Base-by-base conservation (phyloP, 2,888 invertebrate species). In the Clistopyga incitator region DNA sequence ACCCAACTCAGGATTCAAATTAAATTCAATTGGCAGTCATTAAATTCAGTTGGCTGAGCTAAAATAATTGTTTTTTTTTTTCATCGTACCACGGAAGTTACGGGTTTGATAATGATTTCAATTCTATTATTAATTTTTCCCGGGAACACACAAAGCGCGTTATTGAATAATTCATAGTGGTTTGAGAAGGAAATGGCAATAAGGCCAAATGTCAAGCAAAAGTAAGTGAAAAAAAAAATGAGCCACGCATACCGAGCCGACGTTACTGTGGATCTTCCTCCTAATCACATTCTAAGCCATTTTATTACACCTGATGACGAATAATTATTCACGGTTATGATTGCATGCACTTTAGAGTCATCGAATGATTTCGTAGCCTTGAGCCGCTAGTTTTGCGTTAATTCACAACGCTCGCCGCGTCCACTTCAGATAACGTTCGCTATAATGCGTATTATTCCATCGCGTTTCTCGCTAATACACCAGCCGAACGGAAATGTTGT, bases 381-480 rank as follows among this genome's bases (percentile, higher is more conserved):
- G 81, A 67, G 71, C 29, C 23, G 52, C 25, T 47, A 67, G 34
- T 72, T 72, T 79, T 72, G 67, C 79, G 56, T 59, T 79, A 74
- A 79, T 79, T 67, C 59, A 59, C 23, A 47, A 77, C 71, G 59
- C 34, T 71, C 45, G 56, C 50, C 29, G 80, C 64, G 64, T 68
- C 47, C 70, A 81, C 77, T 77, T 72, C 50, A 64, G 81, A 81
- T 81, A 81, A 81, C 81, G 81, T 65, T 45, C 38, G 71, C 50
- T 50, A 59, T 59, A 59, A 77, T 81, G 50, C 70, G 81, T 72
- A 78, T 79, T 68, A 78, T 82, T 72, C 56, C 65, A 59, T 70
- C 42, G 52, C 52, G 52, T 71, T 77, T 67, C 82, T 79, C 75
- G 70, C 56, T 75, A 79, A 78, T 79, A 75, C 50, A 70, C 20